Evolutionary conservation across 2,113 vertebrate genomes (phyloP), one percentile per base, ranked within the genome.

Genomic region (Eupsittula cactorum): DNA sequence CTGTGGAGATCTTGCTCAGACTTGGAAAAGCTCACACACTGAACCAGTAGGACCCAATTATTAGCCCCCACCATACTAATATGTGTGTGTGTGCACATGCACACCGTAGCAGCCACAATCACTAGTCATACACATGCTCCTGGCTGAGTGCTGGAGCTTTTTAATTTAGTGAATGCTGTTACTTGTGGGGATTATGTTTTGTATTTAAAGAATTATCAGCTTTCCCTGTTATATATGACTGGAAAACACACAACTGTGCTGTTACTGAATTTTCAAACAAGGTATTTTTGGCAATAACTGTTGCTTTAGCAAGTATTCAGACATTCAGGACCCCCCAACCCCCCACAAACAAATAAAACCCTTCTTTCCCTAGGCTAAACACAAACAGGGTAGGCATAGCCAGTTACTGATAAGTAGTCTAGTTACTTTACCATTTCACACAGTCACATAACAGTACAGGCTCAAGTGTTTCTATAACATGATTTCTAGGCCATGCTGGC

Each of bases 1-100:
- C 92, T 7, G 16, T 76, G 53, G 97, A 88, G 92, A 95, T 84
- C 88, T 83, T 94, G 93, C 95, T 96, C 73, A 86, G 80, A 92
- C 93, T 81, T 95, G 74, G 94, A 82, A 92, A 92, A 83, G 92
- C 90, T 94, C 93, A 91, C 60, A 88, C 35, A 29, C 84, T 82
- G 93, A 73, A 94, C 67, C 95, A 76, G 88, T 88, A 70, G 88
- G 93, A 95, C 90, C 90, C 84, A 96, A 97, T 97, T 97, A 96
- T 91, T 55, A 86, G 29, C 78, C 78, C 46, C 49, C 64, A 29
- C 59, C 62, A 62, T 28, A 59, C 33, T 24, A 9, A 5, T 18
- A 52, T 83, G 53, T 82, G 62, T 85, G 60, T 63, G 64, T 39
- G 67, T 47, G 64, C 49, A 55, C 0, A 4, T 57, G 77, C 4